Evolutionary conservation across 2,888 invertebrate species (phyloP).

Genomic region (Trichacis sp.): DNA sequence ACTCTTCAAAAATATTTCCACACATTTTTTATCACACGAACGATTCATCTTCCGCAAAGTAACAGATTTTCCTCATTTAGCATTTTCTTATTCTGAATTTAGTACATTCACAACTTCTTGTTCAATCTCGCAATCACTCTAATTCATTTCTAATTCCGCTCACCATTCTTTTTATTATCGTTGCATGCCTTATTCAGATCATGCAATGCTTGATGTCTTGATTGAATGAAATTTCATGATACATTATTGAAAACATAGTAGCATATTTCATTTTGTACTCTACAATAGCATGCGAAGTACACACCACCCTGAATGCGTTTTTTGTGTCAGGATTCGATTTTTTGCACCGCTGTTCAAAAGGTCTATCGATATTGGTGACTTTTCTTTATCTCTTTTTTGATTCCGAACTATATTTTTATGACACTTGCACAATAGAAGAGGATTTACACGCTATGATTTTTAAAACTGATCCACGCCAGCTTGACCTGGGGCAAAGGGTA

Average conservation of each 20-base stretch:
- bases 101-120: too few species aligned
- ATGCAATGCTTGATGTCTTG: too few species aligned
- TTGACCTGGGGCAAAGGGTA: slow-evolving; percentile 58
- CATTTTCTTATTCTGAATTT: too few species aligned
- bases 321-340: slow-evolving; percentile 30
- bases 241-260: too few species aligned
- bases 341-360: slow-evolving; percentile 54
- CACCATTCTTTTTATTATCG: too few species aligned
- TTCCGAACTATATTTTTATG: slow-evolving; percentile 44
- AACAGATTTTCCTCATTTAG: slow-evolving; percentile 22
- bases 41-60: slow-evolving; percentile 18
- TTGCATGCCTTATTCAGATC: too few species aligned
- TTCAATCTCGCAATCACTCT: too few species aligned
- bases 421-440: slow-evolving; percentile 48
- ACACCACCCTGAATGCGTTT: slow-evolving; percentile 6
- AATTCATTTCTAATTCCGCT: too few species aligned
- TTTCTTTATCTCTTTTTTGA: slow-evolving; percentile 32
- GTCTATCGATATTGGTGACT: slow-evolving; percentile 63
- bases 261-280: too few species aligned
- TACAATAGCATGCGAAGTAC: slow-evolving; percentile 1
- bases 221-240: too few species aligned
- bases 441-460: slow-evolving; percentile 51
- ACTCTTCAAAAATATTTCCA: too few species aligned
- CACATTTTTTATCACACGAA: slow-evolving; percentile 15
- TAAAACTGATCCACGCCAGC: slow-evolving; percentile 44